These are phyloP conservation scores for Indicator maculatus DNA, from an alignment of 2,113 vertebrate species.

Conservation along the genomic window DNA sequence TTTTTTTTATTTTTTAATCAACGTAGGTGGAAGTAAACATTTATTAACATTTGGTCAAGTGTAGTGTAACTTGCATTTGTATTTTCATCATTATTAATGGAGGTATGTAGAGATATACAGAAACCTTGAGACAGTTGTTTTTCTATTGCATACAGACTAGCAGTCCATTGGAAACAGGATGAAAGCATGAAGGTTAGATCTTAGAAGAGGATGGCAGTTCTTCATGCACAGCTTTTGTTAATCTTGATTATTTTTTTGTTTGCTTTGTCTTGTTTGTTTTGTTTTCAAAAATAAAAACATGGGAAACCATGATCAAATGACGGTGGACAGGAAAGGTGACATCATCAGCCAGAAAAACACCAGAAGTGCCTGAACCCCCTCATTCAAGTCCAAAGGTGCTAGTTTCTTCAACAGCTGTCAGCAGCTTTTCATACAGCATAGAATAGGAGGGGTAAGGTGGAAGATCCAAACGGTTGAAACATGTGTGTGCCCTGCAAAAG, in stretches of 20 bases:
- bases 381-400: slow-evolving; percentile 98
- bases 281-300: slow-evolving; percentile 77
- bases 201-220: slow-evolving; percentile 78
- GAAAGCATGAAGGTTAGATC: slow-evolving; percentile 79
- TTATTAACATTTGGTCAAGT: slow-evolving; percentile 82
- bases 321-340: slow-evolving; percentile 64
- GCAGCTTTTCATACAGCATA: slow-evolving; percentile 94
- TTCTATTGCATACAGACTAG: slow-evolving; percentile 85
- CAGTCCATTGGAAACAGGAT: slow-evolving; percentile 77
- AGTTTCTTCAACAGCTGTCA: slow-evolving; percentile 97
- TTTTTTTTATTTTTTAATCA: slow-evolving; percentile 69
- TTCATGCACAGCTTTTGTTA: slow-evolving; percentile 83
- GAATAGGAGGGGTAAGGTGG: slow-evolving; percentile 95
- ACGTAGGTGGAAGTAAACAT: slow-evolving; percentile 79
- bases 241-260: slow-evolving; percentile 52
- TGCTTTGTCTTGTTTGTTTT: slow-evolving; percentile 21
- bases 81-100: slow-evolving; percentile 81
- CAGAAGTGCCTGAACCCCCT: slow-evolving; percentile 66
- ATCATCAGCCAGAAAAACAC: slow-evolving; percentile 69
- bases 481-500: slow-evolving; percentile 90
- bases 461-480: slow-evolving; percentile 97
- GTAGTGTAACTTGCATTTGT: slow-evolving; percentile 77
- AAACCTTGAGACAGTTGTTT: slow-evolving; percentile 79
- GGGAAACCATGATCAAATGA: slow-evolving; percentile 76
- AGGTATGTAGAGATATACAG: slow-evolving; percentile 83